Evolutionary conservation across 2,888 invertebrate species (phyloP), one percentile per base, ranked within the genome.

Genomic region (Apodemia zela): DNA sequence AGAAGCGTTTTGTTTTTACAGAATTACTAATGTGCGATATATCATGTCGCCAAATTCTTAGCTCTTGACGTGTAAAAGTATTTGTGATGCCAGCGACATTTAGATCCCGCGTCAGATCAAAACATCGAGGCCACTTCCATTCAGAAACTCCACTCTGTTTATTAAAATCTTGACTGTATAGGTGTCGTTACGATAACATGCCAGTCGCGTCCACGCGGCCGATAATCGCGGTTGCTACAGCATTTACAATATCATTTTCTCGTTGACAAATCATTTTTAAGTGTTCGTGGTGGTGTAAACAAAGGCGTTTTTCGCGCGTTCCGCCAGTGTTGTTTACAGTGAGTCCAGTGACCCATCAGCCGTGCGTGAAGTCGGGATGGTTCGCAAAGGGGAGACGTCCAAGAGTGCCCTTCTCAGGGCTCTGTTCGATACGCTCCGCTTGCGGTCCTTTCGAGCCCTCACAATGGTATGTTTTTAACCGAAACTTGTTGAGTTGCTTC

Each of bases 281-380:
- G 21, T 21, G 21, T 65, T 62, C 64, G 59, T 13, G 38, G 13
- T 13, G 13, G 38, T 65, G 66, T 58, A 66, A 54, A 62, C 71
- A 71, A 61, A 65, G 60, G 62, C 60, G 60, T 45, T 45, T 65
- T 62, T 47, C 33, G 60, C 60, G 63, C 42, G 60, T 54, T 49
- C 51, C 45, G 57, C 75, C 72, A 73, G 76, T 73, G 76, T 38
- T 38, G 38, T 73, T 73, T 51, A 21, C 21, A 18, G 76, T 76
- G 77, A 75, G 89, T 86, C 85, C 88, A 89, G 81, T 89, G 89
- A 86, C 88, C 89, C 80, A 82, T 63, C 84, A 84, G 80, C 84
- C 79, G 87, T 82, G 88, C 89, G 88, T 89, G 87, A 88, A 84
- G 87, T 75, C 82, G 85, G 83, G 81, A 90, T 91, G 90, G 87